Base-by-base conservation (phyloP, 2,888 invertebrate species). In the Sipha maydis region DNA sequence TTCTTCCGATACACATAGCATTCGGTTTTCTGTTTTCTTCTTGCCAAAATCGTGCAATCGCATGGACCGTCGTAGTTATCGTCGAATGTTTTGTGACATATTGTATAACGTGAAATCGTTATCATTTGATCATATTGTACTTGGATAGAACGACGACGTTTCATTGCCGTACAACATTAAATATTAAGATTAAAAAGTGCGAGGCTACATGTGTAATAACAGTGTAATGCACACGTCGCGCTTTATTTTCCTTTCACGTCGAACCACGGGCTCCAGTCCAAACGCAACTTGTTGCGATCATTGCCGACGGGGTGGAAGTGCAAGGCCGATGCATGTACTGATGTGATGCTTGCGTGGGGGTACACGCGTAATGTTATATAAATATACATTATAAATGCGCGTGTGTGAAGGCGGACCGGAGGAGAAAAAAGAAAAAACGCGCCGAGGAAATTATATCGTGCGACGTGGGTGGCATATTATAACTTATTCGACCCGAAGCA, bases 261-360 rank as follows among this genome's bases (percentile, higher is more conserved):
- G 25, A 31, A 69, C 34, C 34, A 34, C 67, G 77, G 85, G 85
- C 77, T 85, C 77, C 25, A 48, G 77, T 85, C 77, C 85, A 85
- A 85, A 85, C 48, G 31, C 76, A 48, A 85, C 85, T 85, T 85
- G 85, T 85, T 85, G 84, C 84, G 28, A 38, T 25, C 17, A 14
- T 14, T 14, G 1, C 48, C 48, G 14, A 8, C 28, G 61, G 38
- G n/a, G 34, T 17, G 9, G 34, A 67, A 34, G 19, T n/a, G 34
- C 61, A 38, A 25, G 0, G 28, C 38, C 83, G 21, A 38, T 19
- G 48, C 48, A 48, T 11, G 48, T 14, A 14, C 48, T 9, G 48
- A 9, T 9, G 5, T 1, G 48, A 1, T 11, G 9, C 48, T 48
- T 14, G 48, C 14, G 48, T 48, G 14, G 48, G 34, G 69, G 28